A percentile compares a stretch with the other conserved stretches of the same genome.
These are phyloP conservation scores for Drosophila pegasa DNA, from an alignment of 2,888 invertebrate genomes.

Conservation along the genomic window DNA sequence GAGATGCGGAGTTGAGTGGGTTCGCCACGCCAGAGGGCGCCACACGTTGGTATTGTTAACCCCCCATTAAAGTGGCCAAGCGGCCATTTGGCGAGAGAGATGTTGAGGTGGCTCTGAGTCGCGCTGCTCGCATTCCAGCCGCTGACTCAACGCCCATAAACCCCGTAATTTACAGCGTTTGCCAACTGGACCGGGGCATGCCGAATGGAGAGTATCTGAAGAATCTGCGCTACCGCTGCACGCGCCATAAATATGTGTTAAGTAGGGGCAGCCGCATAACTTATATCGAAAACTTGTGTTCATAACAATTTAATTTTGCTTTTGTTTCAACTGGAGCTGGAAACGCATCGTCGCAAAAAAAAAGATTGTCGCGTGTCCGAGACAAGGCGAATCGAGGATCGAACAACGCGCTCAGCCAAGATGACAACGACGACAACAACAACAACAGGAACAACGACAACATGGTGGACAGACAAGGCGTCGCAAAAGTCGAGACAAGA, in stretches of 20 bases:
- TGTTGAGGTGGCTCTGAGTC: conserved; percentile 10
- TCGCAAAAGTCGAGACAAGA: conserved; percentile 68
- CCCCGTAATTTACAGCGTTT: conserved; percentile 59
- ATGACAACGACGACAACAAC: conserved; percentile 28
- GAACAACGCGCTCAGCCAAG: conserved; percentile 39
- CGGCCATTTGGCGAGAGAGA: conserved; percentile 25
- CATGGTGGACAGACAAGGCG: conserved; percentile 57
- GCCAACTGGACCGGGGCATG: neutral
- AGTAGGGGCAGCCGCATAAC: conserved; percentile 64
- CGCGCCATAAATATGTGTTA: conserved; percentile 80
- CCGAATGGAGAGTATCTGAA: conserved; percentile 63
- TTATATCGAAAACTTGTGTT: conserved; percentile 79
- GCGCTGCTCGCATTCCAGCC: conserved; percentile 38
- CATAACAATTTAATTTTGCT: conserved; percentile 80
- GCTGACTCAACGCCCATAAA: conserved; percentile 63
- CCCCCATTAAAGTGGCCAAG: conserved; percentile 30
- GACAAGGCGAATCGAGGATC: conserved; percentile 60
- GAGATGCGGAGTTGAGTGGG: conserved; percentile 2
- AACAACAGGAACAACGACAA: conserved; percentile 32
- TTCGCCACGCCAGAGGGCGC: conserved; percentile 36
- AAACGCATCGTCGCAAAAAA: conserved; percentile 22
- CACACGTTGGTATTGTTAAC: conserved; percentile 28
- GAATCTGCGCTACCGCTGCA: conserved; percentile 76
- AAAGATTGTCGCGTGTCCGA: conserved; percentile 79
- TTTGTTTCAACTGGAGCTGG: conserved; percentile 61